Base-by-base conservation (phyloP, 2,888 invertebrate genomes). In the Idaea dimidiata region DNA sequence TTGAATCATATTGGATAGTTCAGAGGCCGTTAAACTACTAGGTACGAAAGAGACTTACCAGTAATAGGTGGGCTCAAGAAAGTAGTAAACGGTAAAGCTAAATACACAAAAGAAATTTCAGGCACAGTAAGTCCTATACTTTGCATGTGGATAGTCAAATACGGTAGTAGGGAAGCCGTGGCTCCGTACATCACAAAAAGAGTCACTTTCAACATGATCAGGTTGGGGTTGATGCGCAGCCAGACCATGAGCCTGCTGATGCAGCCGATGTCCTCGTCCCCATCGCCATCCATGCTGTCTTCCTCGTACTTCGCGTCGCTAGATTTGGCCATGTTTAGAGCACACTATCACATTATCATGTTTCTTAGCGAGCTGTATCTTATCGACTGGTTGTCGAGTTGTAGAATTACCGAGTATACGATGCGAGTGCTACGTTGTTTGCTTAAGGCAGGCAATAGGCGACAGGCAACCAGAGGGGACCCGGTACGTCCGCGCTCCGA, bases 121-220 rank as follows among this genome's bases (percentile, higher is more conserved):
- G 96, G 96, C 71, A 97, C 95, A 58, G 96, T 96, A 64, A 98
- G 93, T 66, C 97, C 97, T 81, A 97, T 95, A 79, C 96, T 95
- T 87, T 96, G 97, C 97, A 98, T 97, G 89, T 97, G 97, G 72
- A 98, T 96, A 1, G 97, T 96, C 78, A 98, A 89, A 84, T 97
- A 98, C 0, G 98, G 97, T 64, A 97, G 88, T 60, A 98, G 93
- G 7, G 96, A 96, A 60, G 97, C 97, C 53, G 97, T 96, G 60
- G 97, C 97, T 83, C 97, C 97, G 81, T 96, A 97, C 94, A 96
- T 95, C 75, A 97, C 95, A 84, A 97, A 97, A 10, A 97, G 89
- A 43, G 96, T 96, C 75, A 96, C 93, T 93, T 97, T 97, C 76
- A 97, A 87, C 95, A 96, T 96, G 69, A 97, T 93, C 76, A 97